Conservation (phyloP, 1,140 invertebrate genomes). For the Conus ventricosus region DNA sequence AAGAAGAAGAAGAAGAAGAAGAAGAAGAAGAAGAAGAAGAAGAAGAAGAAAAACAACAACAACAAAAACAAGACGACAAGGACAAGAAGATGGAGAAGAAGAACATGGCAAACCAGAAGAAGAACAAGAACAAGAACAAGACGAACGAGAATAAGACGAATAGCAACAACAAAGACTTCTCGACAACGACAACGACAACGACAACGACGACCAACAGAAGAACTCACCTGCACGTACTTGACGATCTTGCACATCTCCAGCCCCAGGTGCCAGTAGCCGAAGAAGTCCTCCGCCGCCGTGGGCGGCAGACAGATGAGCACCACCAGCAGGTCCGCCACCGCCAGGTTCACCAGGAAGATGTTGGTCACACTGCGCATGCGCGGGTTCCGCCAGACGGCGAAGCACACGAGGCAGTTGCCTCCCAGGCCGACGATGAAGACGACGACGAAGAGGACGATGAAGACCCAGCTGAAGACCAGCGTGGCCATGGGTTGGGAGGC, state of each 20-base stretch:
- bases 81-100: no score
- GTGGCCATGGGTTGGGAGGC: neutral
- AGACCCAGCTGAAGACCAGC: constrained; percentile 38
- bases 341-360: constrained; percentile 93
- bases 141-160: no score
- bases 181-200: neutral
- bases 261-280: constrained; percentile 92
- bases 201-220: neutral
- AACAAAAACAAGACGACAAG: no score
- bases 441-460: constrained; percentile 77
- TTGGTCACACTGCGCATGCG: constrained; percentile 93
- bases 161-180: no score
- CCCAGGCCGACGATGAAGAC: constrained; percentile 86
- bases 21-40: neutral
- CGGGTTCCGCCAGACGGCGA: constrained; percentile 88
- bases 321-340: constrained; percentile 92
- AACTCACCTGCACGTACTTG: constrained; percentile 86
- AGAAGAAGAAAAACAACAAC: no score
- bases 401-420: constrained; percentile 90
- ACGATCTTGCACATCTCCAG: constrained; percentile 86
- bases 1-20: neutral
- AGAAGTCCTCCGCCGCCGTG: constrained; percentile 88
- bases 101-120: no score
- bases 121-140: no score
- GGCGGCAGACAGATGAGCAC: constrained; percentile 90